phyloP scores from a whole-genome alignment of 2,888 invertebrate species.

The Endotricha flammealis region DNA sequence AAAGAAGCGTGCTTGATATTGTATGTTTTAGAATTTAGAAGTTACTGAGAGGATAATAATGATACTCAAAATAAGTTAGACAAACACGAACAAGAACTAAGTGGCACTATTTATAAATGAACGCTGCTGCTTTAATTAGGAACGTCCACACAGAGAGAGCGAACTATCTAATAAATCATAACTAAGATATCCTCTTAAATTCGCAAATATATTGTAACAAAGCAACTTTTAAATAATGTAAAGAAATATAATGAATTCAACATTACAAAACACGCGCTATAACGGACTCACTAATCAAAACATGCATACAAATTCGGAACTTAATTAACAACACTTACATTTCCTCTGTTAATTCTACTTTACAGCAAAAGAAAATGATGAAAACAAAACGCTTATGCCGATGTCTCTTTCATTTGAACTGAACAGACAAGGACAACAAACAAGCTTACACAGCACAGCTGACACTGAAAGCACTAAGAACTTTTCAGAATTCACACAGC shows the following conservation, averaged over 20 bases:
- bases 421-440: conserved; percentile 55
- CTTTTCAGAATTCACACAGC: conserved; percentile 59
- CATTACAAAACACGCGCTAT: too few relatives aligned
- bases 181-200: conserved; percentile 1
- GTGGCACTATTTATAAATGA: conserved; percentile 63
- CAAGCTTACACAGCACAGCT: conserved; percentile 60
- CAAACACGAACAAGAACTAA: conserved; percentile 48
- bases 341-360: conserved; percentile 55
- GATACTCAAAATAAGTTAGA: conserved; percentile 31
- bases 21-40: too few relatives aligned
- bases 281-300: too few relatives aligned
- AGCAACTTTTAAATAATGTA: neutral
- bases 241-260: too few relatives aligned
- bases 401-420: conserved; percentile 65
- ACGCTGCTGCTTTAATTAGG: conserved; percentile 56
- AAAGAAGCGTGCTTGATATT: too few relatives aligned
- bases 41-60: neutral
- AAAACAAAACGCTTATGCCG: conserved; percentile 60
- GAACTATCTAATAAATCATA: conserved; percentile 47
- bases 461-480: conserved; percentile 72
- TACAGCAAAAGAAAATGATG: conserved; percentile 57
- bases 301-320: conserved; percentile 18
- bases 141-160: conserved; percentile 48
- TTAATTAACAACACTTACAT: conserved; percentile 49
- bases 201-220: neutral